Evolutionary conservation across 2,113 vertebrate species (phyloP), one percentile per base, ranked within the genome.

Genomic region (pig (Sus scrofa)): DNA sequence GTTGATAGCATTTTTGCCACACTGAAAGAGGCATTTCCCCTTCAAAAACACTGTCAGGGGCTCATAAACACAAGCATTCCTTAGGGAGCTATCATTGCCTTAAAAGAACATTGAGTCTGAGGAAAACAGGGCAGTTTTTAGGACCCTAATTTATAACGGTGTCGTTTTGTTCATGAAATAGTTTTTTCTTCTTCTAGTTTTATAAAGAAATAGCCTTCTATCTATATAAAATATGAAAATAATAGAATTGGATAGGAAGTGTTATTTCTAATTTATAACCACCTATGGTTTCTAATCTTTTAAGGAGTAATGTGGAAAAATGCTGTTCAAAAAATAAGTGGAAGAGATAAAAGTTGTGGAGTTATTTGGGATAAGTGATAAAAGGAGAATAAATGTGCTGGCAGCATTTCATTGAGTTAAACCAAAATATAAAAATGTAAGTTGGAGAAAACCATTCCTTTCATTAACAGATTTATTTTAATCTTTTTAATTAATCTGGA

Each of bases 101-200:
- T 88, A 95, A 97, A 96, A 96, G 87, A 86, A 44, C 58, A 70
- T 81, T 74, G 58, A 95, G 58, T 44, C 62, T 65, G 52, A 92
- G 89, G n/a, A 95, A 91, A 94, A 86, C 44, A 65, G 67, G 67
- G 32, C 22, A 65, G 34, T 52, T 95, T 94, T 95, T 75, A 91
- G 44, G 20, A 83, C 24, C 86, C 30, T 89, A 94, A 96, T 94
- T 94, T 96, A 94, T 91, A 97, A 91, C 62, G 44, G 15, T 92
- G 75, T 96, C 52, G 63, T 93, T 94, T 95, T 94, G 71, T 84
- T 86, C 94, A 91, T 86, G 77, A 95, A 95, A 95, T 22, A 91
- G 62, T 16, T 54, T 63, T 9, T 20, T 22, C 19, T 20, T 15
- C 32, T 10, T 14, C 60, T 68, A 27, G 32, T 93, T 95, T 89